A percentile compares a stretch with the other conserved stretches of the same genome.
These are phyloP conservation scores for Epinephelus fuscoguttatus DNA, from an alignment of 2,113 vertebrate species.

Conservation along the genomic window DNA sequence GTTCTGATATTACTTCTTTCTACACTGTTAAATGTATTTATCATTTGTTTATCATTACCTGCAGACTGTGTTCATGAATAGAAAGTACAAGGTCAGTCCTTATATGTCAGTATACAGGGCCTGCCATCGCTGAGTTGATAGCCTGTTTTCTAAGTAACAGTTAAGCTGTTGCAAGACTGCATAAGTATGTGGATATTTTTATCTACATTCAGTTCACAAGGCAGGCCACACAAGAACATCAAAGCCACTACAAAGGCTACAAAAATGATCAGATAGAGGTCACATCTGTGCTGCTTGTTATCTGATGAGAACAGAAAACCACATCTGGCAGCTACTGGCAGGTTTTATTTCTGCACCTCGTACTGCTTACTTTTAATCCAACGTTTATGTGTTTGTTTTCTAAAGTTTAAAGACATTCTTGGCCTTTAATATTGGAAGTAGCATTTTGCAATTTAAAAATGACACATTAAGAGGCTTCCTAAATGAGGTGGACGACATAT, in stretches of 20 bases:
- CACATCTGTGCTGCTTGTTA: not conserved
- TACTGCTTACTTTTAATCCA: not conserved
- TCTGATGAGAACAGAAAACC: not conserved
- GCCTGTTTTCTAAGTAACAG: not conserved
- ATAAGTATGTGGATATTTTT: not conserved
- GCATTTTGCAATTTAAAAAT: not conserved
- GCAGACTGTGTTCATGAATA: not conserved
- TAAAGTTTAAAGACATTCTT: not conserved
- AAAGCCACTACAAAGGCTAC: not conserved
- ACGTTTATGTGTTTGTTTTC: not conserved
- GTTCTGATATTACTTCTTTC: not conserved
- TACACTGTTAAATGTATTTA: not conserved
- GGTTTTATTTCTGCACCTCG: not conserved
- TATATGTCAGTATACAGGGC: not conserved
- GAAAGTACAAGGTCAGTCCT: not conserved
- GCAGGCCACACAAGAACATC: not conserved
- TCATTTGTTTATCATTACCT: not conserved
- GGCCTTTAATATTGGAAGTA: too few relatives aligned
- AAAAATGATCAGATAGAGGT: not conserved
- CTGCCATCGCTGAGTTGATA: not conserved
- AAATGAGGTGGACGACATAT: accelerated
- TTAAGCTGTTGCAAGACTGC: not conserved
- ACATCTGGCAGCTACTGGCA: not conserved
- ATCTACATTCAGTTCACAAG: not conserved
- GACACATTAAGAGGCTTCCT: not conserved